Evolutionary conservation across 1,140 invertebrate species (phyloP).

Genomic region (Drosophila punjabiensis): DNA sequence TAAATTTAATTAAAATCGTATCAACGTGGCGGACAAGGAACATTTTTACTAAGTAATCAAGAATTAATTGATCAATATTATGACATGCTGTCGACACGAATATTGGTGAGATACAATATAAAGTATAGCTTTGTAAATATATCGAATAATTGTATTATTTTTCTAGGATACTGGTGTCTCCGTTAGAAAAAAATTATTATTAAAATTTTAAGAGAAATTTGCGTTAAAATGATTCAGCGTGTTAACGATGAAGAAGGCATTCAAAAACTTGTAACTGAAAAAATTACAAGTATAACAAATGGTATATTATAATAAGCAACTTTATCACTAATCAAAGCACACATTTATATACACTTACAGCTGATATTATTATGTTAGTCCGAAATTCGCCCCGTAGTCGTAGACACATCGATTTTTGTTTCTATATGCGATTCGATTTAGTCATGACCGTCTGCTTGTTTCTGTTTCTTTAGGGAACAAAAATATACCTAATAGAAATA

Average conservation of each 20-base stretch:
- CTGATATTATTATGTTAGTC: not conserved
- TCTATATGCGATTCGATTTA: no score
- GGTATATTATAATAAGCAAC: not conserved
- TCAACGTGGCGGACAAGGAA: no score
- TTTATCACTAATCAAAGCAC: not conserved
- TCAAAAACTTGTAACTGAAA: constrained; percentile 97
- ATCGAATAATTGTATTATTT: constrained; percentile 23
- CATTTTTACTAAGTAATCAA: constrained; percentile 98
- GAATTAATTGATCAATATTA: constrained; percentile 99
- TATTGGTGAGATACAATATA: constrained; percentile 87
- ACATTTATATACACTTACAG: not conserved
- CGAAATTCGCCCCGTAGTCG: not conserved
- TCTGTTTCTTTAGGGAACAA: no score
- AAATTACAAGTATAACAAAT: constrained; percentile 63
- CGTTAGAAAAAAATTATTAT: constrained; percentile 99
- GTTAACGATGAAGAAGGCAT: constrained; percentile 99
- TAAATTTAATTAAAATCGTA: no score
- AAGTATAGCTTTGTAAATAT: constrained; percentile 65
- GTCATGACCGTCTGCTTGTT: no score
- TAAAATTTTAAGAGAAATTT: constrained; percentile 99
- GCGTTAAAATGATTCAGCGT: constrained; percentile 98
- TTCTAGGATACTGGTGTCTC: constrained; percentile 98
- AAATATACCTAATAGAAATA: no score
- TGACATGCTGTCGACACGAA: constrained; percentile 97
- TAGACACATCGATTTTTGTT: no score